Evolutionary conservation across 1,140 invertebrate genomes (phyloP), one percentile per base, ranked within the genome.

Genomic region (Tetramorium parvispinum): DNA sequence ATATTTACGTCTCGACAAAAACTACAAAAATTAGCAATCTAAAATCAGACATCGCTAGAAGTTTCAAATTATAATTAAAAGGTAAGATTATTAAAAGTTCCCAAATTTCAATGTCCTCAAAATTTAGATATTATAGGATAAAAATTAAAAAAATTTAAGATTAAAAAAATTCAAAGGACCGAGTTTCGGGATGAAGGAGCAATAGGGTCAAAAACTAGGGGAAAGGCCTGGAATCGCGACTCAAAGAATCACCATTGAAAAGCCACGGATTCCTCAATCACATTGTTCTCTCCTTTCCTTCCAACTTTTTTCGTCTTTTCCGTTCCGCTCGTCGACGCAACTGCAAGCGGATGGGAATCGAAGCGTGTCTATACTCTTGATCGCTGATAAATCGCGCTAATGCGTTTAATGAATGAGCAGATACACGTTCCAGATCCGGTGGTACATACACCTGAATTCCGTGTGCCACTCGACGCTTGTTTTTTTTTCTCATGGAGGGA

Each of bases 331-430:
- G 21, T 24, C 53, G 43, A 27, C 53, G 66, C 63, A 21, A 46
- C 68, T 21, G 40, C 53, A 75, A 27, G 49, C n/a, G 53, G 27
- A 55, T 37, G 53, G 32, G 70, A 83, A 83, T 83, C 79, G 68
- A 59, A 83, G 79, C 79, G 79, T 83, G 53, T 83, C 68, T 83
- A 75, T 75, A 73, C 53, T 83, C 53, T 49, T 73, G 79, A 83
- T 83, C 18, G 79, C 79, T 83, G 79, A 83, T 83, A 75, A 83
- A 83, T 83, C 68, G 79, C 68, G 53, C 55, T 83, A 75, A 83
- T 83, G 79, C 68, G n/a, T 83, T 75, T 83, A 83, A 83, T 75
- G 79, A 83, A 83, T 83, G 79, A 73, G 79, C 79, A 83, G 68
- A 61, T 46, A 83, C 40, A 61, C 43, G 40, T 53, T 59, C n/a